Evolutionary conservation across 2,888 invertebrate species (phyloP).

Genomic region (Hedychridium roseum): DNA sequence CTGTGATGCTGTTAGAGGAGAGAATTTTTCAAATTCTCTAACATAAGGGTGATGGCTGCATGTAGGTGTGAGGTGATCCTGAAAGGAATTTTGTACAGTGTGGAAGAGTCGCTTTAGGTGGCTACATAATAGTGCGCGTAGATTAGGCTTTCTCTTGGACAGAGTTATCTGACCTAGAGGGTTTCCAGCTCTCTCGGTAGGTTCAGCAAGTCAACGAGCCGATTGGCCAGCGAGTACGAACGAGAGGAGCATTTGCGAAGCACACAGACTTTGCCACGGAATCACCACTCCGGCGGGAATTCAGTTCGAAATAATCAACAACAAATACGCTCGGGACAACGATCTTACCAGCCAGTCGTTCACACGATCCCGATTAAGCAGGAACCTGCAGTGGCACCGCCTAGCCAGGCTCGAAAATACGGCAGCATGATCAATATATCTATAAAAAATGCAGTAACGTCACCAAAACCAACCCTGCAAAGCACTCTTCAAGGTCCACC

Average conservation of each 20-base stretch:
- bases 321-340: slow-evolving; percentile 33
- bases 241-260: slow-evolving; percentile 69
- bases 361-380: not conserved
- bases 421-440: slow-evolving; percentile 71
- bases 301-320: slow-evolving; percentile 63
- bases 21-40: no score
- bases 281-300: slow-evolving; percentile 63
- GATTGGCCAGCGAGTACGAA: slow-evolving; percentile 70
- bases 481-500: slow-evolving; percentile 61
- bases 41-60: no score
- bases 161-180: no score
- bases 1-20: no score
- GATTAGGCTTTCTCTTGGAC: no score
- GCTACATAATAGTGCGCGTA: no score
- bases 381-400: slow-evolving; percentile 1
- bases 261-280: slow-evolving; percentile 81
- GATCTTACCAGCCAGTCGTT: not conserved
- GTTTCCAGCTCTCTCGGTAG: slow-evolving; percentile 81
- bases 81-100: no score
- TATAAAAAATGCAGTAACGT: slow-evolving; percentile 65
- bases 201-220: slow-evolving; percentile 83
- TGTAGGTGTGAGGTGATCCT: no score
- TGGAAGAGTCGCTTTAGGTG: no score
- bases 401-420: slow-evolving; percentile 43
- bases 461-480: slow-evolving; percentile 31